Percentiles rank a stretch among this genome's conserved stretches.
Conservation (phyloP, 2,888 invertebrate genomes). For the Erebia aethiops region DNA sequence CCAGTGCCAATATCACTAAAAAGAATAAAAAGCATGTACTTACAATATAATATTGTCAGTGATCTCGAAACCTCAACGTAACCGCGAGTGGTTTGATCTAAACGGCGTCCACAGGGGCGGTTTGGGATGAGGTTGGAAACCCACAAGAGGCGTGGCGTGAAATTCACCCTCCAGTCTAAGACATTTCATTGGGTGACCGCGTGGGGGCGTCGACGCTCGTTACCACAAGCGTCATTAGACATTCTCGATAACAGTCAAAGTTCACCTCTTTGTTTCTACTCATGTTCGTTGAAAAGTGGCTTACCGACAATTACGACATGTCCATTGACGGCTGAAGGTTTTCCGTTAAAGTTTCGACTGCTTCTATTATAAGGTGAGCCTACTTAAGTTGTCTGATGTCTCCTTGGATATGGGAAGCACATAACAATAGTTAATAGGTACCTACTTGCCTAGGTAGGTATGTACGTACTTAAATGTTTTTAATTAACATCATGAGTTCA, state of each 20-base stretch:
- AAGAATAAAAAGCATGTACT: constrained; percentile 26
- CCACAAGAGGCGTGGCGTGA: constrained; percentile 54
- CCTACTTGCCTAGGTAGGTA: neutral
- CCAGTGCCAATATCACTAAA: neutral
- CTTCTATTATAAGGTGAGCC: neutral
- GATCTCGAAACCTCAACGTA: constrained; percentile 32
- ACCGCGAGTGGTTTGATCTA: constrained; percentile 44
- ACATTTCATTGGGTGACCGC: constrained; percentile 52
- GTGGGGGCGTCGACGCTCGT: constrained; percentile 49
- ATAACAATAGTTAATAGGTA: too few relatives aligned
- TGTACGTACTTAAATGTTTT: too few relatives aligned
- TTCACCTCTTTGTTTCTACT: constrained; percentile 21
- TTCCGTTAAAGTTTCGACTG: neutral
- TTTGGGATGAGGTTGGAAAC: constrained; percentile 48
- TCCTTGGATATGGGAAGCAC: too few relatives aligned
- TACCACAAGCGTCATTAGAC: constrained; percentile 46
- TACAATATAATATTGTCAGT: constrained; percentile 21
- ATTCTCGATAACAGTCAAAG: constrained; percentile 27
- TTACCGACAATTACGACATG: neutral
- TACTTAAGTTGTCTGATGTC: neutral
- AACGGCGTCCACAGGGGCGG: constrained; percentile 48
- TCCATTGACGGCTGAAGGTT: constrained; percentile 2
- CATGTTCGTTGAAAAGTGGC: constrained; percentile 10
- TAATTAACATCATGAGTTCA: too few relatives aligned
- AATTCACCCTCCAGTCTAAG: constrained; percentile 46